A percentile compares a stretch with the other conserved stretches of the same genome.
These are phyloP conservation scores for Phytoseiulus persimilis DNA, from an alignment of 2,888 invertebrate genomes.

Conservation along the genomic window DNA sequence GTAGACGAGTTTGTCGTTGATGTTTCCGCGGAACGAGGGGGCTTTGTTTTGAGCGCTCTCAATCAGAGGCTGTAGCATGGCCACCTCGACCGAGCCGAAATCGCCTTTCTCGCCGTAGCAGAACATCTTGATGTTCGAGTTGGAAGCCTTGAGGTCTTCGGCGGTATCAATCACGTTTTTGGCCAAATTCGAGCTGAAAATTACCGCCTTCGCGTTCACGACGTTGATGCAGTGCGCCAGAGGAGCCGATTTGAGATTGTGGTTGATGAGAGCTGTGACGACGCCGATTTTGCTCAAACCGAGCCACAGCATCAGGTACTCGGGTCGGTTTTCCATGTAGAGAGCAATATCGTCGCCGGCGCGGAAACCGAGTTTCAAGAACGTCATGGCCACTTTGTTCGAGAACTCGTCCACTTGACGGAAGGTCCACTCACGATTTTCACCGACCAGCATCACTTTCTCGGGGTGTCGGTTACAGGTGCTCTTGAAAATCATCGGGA, in stretches of 20 bases:
- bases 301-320: slow-evolving; percentile 83
- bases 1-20: slow-evolving; percentile 73
- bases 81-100: slow-evolving; percentile 10
- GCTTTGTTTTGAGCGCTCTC: slow-evolving; percentile 29
- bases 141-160: not conserved
- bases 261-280: slow-evolving; percentile 81
- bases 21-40: slow-evolving; percentile 9
- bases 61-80: slow-evolving; percentile 11
- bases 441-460: slow-evolving; percentile 21
- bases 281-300: slow-evolving; percentile 75
- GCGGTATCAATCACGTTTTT: slow-evolving; percentile 11
- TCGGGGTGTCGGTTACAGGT: slow-evolving; percentile 25
- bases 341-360: slow-evolving; percentile 81
- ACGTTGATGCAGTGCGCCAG: slow-evolving; percentile 78
- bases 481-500: slow-evolving; percentile 27
- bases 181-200: slow-evolving; percentile 53
- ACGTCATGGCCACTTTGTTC: slow-evolving; percentile 69
- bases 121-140: not conserved
- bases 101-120: not conserved
- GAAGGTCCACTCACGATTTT: slow-evolving; percentile 40
- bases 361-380: slow-evolving; percentile 67
- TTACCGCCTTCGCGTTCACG: slow-evolving; percentile 71
- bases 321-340: slow-evolving; percentile 81
- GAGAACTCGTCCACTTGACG: slow-evolving; percentile 73
- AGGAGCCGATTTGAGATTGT: slow-evolving; percentile 72